Conservation (phyloP, 2,113 vertebrate genomes). For the Mormyrus lacerda region DNA sequence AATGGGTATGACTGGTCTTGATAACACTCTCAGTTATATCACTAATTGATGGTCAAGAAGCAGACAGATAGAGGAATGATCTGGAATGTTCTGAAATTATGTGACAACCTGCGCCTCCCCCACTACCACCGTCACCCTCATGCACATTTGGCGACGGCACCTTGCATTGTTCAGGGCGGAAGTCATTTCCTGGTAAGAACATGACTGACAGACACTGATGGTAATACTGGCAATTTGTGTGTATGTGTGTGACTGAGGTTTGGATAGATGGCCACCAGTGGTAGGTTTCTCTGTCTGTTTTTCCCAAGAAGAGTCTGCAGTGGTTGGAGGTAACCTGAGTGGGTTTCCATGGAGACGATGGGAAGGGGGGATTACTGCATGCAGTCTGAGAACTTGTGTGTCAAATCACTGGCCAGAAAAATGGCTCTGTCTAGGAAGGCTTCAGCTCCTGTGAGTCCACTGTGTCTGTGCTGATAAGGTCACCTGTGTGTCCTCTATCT, state of each 20-base stretch:
- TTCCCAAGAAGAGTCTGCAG: background rate
- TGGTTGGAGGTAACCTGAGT: background rate
- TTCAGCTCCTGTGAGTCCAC: background rate
- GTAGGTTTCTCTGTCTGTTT: background rate
- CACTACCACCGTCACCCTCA: background rate
- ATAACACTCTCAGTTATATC: background rate
- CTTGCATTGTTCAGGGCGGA: background rate
- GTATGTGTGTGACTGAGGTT: background rate
- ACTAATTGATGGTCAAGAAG: background rate
- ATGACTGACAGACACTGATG: background rate
- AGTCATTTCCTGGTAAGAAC: background rate
- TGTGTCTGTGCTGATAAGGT: background rate
- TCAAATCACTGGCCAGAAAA: background rate
- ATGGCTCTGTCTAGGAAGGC: background rate
- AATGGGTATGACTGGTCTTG: background rate
- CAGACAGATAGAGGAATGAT: background rate
- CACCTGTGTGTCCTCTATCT: background rate
- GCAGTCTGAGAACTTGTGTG: background rate
- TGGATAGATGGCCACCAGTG: background rate
- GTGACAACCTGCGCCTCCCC: background rate
- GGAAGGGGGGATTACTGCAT: background rate
- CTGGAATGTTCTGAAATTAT: background rate
- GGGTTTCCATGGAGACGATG: constrained; percentile 5
- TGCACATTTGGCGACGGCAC: background rate
- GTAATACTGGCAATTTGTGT: background rate